Evolutionary conservation across 1,140 invertebrate species (phyloP), one percentile per base, ranked within the genome.

Genomic region (Tetragonula clypearis): DNA sequence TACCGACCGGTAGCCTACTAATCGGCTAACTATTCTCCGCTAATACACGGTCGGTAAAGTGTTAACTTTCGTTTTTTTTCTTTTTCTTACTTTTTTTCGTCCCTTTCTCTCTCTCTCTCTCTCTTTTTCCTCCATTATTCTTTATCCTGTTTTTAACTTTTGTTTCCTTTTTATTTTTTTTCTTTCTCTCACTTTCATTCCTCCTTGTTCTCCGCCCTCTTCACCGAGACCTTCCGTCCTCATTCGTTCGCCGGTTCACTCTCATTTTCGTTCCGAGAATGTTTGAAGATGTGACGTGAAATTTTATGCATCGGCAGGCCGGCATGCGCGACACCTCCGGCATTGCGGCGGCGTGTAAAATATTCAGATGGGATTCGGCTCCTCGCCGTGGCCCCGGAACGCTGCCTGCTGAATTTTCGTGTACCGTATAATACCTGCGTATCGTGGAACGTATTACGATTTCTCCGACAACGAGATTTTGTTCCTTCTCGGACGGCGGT

Each of bases 351-450:
- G 68, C 77, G 72, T 88, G 77, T 92, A 84, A 91, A 90, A 91
- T 91, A 89, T 91, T 89, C 89, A 90, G 88, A 90, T 84, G 89
- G 87, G 86, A 90, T 90, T 86, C 85, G 88, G 88, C 87, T 82
- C 55, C 87, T 82, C 55, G 55, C 75, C 49, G 17, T 56, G 55
- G 2, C 75, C 30, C 26, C 73, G 76, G 55, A 53, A 79, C 79
- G 66, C 79, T 56, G 74, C 69, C 30, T 66, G 58, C 62, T 86
- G 79, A 85, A 81, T 85, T 81, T 30, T 85, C 69, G 21, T 58
- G 83, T 71, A 41, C 69, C 69, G 26, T 75, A 62, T 85, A 85
- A 85, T 85, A 26, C 60, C 49, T 12, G 71, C 71, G 60, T 81
- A 84, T 71, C 74, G 74, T 60, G 75, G n/a, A 84, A 84, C 56